Percentiles rank a stretch among this genome's conserved stretches.
Conservation (phyloP, 1,140 invertebrate species). For the Drosophila micromelanica region DNA sequence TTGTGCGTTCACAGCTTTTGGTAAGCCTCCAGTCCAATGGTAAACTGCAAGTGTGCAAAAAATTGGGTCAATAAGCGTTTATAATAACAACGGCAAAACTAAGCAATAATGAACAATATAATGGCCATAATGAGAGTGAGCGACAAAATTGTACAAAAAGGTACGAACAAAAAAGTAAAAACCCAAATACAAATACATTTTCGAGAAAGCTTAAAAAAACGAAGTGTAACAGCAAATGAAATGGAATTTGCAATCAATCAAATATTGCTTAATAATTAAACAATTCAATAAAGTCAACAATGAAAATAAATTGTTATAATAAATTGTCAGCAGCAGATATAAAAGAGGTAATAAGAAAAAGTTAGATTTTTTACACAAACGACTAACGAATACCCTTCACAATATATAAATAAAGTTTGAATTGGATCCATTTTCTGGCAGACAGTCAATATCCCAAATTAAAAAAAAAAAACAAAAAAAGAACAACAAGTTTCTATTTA, state of each 20-base stretch:
- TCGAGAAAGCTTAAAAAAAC: slow-evolving; percentile 76
- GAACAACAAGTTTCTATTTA: neutral
- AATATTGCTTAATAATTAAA: slow-evolving; percentile 84
- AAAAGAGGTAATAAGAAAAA: slow-evolving; percentile 42
- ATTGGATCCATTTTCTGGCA: neutral
- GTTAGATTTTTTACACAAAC: neutral
- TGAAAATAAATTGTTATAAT: slow-evolving; percentile 60
- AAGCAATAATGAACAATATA: slow-evolving; percentile 64
- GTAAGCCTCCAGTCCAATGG: slow-evolving; percentile 9
- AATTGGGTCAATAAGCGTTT: slow-evolving; percentile 76
- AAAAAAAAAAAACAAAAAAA: no score
- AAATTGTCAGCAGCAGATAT: slow-evolving; percentile 51
- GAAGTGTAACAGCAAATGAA: slow-evolving; percentile 67
- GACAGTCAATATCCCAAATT: no score
- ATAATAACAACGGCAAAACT: slow-evolving; percentile 54
- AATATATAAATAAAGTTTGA: neutral
- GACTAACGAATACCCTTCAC: slow-evolving; percentile 27
- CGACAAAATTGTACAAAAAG: slow-evolving; percentile 69
- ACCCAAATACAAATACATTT: slow-evolving; percentile 41
- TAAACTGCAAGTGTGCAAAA: slow-evolving; percentile 32
- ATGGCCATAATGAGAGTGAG: slow-evolving; percentile 69
- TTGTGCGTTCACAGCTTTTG: neutral
- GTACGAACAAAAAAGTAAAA: slow-evolving; percentile 19
- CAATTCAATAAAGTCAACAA: slow-evolving; percentile 82
- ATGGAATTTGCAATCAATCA: slow-evolving; percentile 83